A percentile compares a stretch with the other conserved stretches of the same genome.
Conservation (phyloP, 2,888 invertebrate genomes). For the Macaria notata region DNA sequence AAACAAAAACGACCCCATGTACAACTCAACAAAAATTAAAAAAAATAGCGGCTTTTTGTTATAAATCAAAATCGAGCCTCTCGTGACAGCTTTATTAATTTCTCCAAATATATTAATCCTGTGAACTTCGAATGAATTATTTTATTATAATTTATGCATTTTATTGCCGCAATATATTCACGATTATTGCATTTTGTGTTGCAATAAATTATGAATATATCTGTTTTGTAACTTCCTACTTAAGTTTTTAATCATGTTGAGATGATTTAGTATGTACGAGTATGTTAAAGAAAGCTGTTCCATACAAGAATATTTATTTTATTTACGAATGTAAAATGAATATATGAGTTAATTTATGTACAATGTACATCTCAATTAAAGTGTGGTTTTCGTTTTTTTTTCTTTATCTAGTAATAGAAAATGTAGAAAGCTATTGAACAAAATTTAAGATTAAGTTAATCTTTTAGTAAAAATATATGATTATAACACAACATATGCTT, state of each 20-base stretch:
- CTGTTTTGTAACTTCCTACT: slow-evolving; percentile 23
- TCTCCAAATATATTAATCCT: slow-evolving; percentile 14
- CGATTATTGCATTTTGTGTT: slow-evolving; percentile 21
- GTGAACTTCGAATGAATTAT: slow-evolving; percentile 18
- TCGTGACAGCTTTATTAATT: slow-evolving; percentile 6
- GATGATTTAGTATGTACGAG: background rate
- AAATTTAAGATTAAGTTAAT: too few species aligned
- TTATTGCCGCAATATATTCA: slow-evolving; percentile 18
- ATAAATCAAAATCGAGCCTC: slow-evolving; percentile 6
- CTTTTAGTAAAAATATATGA: too few species aligned
- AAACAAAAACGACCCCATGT: too few species aligned
- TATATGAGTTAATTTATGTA: too few species aligned
- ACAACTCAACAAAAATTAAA: too few species aligned
- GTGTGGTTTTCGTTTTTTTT: too few species aligned
- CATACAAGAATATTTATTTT: too few species aligned
- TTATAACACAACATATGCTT: too few species aligned
- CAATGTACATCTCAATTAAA: too few species aligned
- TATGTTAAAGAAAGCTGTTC: background rate
- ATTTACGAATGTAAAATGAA: too few species aligned
- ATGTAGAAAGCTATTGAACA: too few species aligned
- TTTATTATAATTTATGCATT: slow-evolving; percentile 7
- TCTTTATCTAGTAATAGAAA: too few species aligned
- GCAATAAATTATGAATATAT: slow-evolving; percentile 25
- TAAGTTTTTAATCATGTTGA: background rate
- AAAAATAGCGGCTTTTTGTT: background rate